Evolutionary conservation across 2,888 invertebrate species (phyloP).

Genomic region (Oscheius sp.): DNA sequence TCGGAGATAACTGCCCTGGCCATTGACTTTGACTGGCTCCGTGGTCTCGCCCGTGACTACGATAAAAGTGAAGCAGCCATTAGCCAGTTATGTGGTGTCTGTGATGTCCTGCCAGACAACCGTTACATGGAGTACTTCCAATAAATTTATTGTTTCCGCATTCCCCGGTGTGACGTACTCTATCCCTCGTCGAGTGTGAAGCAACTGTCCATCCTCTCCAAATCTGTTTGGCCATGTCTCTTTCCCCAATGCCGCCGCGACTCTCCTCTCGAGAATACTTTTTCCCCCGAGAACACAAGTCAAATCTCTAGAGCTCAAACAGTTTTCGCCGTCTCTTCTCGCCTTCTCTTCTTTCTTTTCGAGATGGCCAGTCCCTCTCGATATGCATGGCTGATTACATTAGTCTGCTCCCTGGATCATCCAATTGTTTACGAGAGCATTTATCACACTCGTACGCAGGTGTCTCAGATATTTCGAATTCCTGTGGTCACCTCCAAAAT

Average conservation of each 20-base stretch:
- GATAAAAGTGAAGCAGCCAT: constrained; percentile 2
- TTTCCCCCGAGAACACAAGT: constrained; percentile 14
- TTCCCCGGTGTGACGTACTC: not conserved
- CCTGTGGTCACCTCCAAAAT: not conserved
- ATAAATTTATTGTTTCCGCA: constrained; percentile 18
- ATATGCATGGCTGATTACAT: not conserved
- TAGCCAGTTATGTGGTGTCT: not conserved
- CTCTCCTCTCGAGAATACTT: not conserved
- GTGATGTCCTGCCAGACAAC: constrained; percentile 19
- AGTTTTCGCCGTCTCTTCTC: not conserved
- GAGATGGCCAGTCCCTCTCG: not conserved
- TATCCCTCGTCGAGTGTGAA: constrained; percentile 14
- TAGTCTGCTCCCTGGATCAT: not conserved
- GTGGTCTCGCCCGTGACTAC: constrained; percentile 3
- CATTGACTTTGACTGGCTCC: constrained; percentile 44
- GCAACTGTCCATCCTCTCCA: constrained; percentile 28
- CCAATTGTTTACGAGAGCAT: not conserved
- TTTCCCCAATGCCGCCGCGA: constrained; percentile 10
- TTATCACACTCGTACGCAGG: constrained; percentile 5
- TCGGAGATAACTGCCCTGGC: constrained; percentile 33
- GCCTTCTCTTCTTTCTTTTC: not conserved
- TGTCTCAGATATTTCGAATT: constrained; percentile 14
- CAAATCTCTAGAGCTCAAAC: not conserved
- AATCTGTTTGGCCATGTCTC: constrained; percentile 24
- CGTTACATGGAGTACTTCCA: constrained; percentile 27